A percentile compares a stretch with the other conserved stretches of the same genome.
Conservation (phyloP, 1,140 invertebrate genomes). For the Bombus pyrosoma region DNA sequence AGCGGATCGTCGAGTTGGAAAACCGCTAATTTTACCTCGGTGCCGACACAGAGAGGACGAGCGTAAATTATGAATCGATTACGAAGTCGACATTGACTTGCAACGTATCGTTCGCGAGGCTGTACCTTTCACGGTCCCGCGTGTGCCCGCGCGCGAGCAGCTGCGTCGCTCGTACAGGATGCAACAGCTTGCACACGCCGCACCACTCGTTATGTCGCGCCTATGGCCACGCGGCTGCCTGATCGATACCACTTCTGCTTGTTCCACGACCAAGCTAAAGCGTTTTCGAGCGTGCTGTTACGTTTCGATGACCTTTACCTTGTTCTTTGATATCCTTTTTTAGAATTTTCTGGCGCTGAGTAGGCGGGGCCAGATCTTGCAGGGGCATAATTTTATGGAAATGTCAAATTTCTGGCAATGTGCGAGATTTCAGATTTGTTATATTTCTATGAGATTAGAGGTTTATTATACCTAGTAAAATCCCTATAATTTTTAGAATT, state of each 20-base stretch:
- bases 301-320: not conserved
- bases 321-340: not conserved
- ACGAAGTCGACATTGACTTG: constrained; percentile 2
- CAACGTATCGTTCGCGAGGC: not conserved
- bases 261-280: not conserved
- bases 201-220: constrained; percentile 5
- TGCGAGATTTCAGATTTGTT: too few species aligned
- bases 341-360: too few species aligned
- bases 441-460: too few species aligned
- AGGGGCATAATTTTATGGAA: too few species aligned
- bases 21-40: constrained; percentile 32
- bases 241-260: constrained; percentile 37
- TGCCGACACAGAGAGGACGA: not conserved
- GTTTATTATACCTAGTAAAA: too few species aligned
- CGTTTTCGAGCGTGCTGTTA: not conserved
- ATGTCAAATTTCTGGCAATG: too few species aligned
- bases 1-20: not conserved
- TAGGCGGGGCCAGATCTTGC: too few species aligned
- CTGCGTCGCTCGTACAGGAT: constrained; percentile 32
- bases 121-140: constrained; percentile 11
- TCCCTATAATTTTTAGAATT: too few species aligned
- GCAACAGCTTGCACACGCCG: constrained; percentile 45
- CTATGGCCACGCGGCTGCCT: not conserved
- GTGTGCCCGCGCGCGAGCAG: constrained; percentile 33
- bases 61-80: constrained; percentile 35